Base-by-base conservation (phyloP, 2,888 invertebrate species). In the Gryllus longicercus region DNA sequence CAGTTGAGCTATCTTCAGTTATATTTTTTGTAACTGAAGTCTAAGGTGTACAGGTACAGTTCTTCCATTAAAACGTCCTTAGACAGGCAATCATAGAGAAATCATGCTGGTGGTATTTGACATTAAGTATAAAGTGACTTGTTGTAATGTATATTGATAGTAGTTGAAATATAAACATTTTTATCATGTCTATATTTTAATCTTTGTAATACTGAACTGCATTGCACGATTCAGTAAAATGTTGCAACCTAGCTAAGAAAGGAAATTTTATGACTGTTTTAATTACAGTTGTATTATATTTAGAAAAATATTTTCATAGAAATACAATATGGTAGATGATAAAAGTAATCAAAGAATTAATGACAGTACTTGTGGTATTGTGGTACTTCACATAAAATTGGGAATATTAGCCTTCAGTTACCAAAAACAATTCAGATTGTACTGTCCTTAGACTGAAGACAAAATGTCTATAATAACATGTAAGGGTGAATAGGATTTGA, bases 11-110 rank as follows among this genome's bases (percentile, higher is more conserved):
- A n/a, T 18, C 63, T 63, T 63, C 63, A 63, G 63, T 63, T 63
- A 63, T 63, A 63, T 63, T 63, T 63, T n/a, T 1, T 63, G 63
- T 63, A 63, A 63, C 63, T 63, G 63, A 63, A 63, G 16, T 63
- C 63, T 63, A 18, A 63, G 63, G 63, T 18, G 63, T 18, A 63
- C 14, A 63, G 63, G 63, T 63, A 63, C 63, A 63, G 63, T 63
- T 63, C 63, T 63, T 63, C 63, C 63, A 63, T 63, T 63, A 63
- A 63, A 63, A 63, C 63, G 63, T 63, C 63, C 63, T 63, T 63
- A 63, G 63, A 14, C 63, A 63, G 63, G 63, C 63, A 63, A 63
- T 63, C 63, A 63, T 63, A 63, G 63, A 63, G n/a, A 63, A 18
- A 18, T 63, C 63, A 18, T 63, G 63, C 63, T 63, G 63, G n/a